Percentiles rank a stretch among this genome's conserved stretches.
These are phyloP conservation scores for Masnerella sp. DNA, from an alignment of 2,888 invertebrate species.

Conservation along the genomic window DNA sequence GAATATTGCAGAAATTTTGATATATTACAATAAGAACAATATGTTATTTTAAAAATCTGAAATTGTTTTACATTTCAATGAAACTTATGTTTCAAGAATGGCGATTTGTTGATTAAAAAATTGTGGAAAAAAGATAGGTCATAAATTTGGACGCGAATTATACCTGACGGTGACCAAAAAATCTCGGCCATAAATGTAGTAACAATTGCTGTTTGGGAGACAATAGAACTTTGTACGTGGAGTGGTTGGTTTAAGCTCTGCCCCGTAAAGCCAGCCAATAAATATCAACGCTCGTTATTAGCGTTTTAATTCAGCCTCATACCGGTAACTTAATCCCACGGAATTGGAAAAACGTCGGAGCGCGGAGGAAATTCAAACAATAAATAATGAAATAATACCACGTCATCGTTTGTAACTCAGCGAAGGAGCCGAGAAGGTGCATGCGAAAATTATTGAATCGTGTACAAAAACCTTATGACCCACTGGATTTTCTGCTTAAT, in stretches of 20 bases:
- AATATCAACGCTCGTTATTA: constrained; percentile 76
- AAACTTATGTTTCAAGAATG: too few relatives aligned
- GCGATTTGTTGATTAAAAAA: too few relatives aligned
- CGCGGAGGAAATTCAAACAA: constrained; percentile 66
- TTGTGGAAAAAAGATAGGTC: too few relatives aligned
- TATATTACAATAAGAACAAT: too few relatives aligned
- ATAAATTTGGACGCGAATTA: constrained; percentile 64
- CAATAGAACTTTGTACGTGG: constrained; percentile 49
- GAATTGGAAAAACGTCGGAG: constrained; percentile 71
- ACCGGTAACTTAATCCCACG: constrained; percentile 72
- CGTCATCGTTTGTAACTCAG: constrained; percentile 71
- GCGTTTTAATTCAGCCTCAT: constrained; percentile 74
- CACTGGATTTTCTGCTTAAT: constrained; percentile 4
- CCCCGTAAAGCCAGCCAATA: constrained; percentile 72
- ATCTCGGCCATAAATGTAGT: constrained; percentile 74
- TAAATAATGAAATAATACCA: constrained; percentile 74
- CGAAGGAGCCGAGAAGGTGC: constrained; percentile 32
- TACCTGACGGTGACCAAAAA: constrained; percentile 70
- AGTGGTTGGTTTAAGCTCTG: constrained; percentile 56
- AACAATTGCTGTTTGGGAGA: constrained; percentile 69
- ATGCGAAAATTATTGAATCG: constrained; percentile 33
- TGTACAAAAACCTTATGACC: constrained; percentile 19
- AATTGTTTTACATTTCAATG: too few relatives aligned
- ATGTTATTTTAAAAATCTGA: too few relatives aligned
- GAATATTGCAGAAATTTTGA: too few relatives aligned